These are phyloP conservation scores for Pseudochirops corinnae DNA, from an alignment of 2,797 vertebrate species.

Conservation along the genomic window DNA sequence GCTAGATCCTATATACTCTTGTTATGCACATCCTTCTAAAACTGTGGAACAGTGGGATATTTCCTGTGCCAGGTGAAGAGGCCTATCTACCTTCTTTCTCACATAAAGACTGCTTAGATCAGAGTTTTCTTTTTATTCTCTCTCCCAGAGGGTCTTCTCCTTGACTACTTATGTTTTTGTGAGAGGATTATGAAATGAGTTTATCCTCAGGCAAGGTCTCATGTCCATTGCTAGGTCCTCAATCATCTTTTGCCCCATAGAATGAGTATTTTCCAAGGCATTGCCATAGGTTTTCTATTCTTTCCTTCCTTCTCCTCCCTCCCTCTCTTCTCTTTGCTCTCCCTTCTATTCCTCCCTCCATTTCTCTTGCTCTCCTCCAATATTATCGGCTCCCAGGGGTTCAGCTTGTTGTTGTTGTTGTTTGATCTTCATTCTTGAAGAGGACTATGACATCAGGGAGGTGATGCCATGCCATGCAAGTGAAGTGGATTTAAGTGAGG, in stretches of 20 bases:
- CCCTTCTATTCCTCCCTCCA: neutral
- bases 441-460: too few relatives aligned
- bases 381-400: neutral
- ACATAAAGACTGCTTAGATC: neutral
- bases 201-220: neutral
- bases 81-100: neutral
- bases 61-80: neutral
- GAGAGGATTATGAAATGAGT: neutral
- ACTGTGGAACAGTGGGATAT: accelerated
- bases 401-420: neutral
- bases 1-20: accelerated
- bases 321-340: neutral
- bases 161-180: neutral
- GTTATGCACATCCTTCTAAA: neutral
- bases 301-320: neutral
- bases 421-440: too few relatives aligned
- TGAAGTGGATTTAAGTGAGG: too few relatives aligned
- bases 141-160: neutral
- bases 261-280: neutral
- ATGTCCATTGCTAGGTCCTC: neutral
- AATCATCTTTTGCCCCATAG: neutral
- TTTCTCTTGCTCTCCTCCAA: neutral
- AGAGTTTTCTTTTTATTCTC: neutral
- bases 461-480: too few relatives aligned
- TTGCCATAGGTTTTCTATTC: neutral